Percentiles rank a stretch among this genome's conserved stretches.
phyloP scores from a whole-genome alignment of 2,113 vertebrate species.

The Odocoileus virginianus region DNA sequence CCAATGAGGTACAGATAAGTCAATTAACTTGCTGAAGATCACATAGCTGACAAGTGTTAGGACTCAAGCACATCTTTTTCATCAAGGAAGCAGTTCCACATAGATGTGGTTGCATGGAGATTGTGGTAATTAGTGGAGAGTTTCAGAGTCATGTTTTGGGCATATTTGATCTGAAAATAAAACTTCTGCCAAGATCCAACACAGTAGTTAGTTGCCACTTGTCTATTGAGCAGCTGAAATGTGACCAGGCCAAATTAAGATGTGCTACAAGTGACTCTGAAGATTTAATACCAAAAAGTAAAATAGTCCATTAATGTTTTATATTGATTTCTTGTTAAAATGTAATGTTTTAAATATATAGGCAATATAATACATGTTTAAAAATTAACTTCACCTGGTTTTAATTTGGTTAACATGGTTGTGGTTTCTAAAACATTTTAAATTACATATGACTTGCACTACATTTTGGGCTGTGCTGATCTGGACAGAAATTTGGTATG shows the following conservation, averaged over 20 bases:
- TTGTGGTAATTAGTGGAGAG: background rate
- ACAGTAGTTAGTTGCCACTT: background rate
- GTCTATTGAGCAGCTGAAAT: background rate
- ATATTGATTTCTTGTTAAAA: background rate
- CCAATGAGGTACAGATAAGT: background rate
- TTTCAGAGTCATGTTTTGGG: background rate
- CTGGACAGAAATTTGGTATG: background rate
- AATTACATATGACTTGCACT: background rate
- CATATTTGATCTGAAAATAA: background rate
- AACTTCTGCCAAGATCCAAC: background rate
- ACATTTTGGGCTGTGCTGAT: background rate
- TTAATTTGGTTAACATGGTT: background rate
- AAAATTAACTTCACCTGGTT: constrained; percentile 14
- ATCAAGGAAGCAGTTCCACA: background rate
- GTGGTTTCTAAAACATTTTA: background rate
- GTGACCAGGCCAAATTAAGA: background rate
- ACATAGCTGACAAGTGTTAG: background rate
- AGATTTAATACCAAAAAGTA: background rate
- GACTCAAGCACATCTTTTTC: background rate
- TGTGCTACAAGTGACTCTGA: background rate
- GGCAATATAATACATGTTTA: background rate
- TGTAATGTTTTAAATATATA: background rate
- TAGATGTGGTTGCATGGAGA: background rate
- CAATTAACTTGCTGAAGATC: background rate
- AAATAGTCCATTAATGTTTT: background rate